Base-by-base conservation (phyloP, 1,140 invertebrate genomes). In the Notospermus geniculatus region DNA sequence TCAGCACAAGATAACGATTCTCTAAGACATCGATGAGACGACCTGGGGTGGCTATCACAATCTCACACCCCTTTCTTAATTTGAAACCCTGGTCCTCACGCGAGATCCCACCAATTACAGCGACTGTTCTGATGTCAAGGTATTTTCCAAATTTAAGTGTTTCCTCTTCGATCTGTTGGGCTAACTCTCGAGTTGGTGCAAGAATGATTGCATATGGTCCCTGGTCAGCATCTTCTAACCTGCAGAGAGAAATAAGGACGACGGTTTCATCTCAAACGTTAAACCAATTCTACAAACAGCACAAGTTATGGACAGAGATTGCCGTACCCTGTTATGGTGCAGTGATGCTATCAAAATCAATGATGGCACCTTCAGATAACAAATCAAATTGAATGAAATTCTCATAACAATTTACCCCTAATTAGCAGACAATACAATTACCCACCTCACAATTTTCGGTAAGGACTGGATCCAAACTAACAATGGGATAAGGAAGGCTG, bases 141-240 rank as follows among this genome's bases (percentile, higher is more conserved):
- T 91, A 91, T 68, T 92, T 88, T 25, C 95, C 97, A 85, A 99
- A 99, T 82, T 98, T 99, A 60, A 91, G 91, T 0, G 95, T 95
- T 83, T 99, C 97, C 82, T 99, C 96, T 83, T 99, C 97, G 72
- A 99, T 99, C 83, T 99, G 97, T 77, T 99, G 96, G 0, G 97
- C 97, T 83, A 99, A 88, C 80, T 99, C 97, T 83, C 97, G 89
- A 52, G 97, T 99, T 1, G 97, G 97, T 1, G 97, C 96, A 75
- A 99, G 84, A 75, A 99, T 99, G 30, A 99, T 94, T 39, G 97
- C 96, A 83, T 99, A 99, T 0, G 97, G 97, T n/a, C 97, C 97
- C 84, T 87, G 82, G 63, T 87, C 89, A 60, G 92, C 71, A 70
- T 95, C 92, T 81, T 95, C 93, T 57, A 91, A 83, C 69, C 79